Conservation (phyloP, 1,140 invertebrate species). For the Cataglyphis hispanica region DNA sequence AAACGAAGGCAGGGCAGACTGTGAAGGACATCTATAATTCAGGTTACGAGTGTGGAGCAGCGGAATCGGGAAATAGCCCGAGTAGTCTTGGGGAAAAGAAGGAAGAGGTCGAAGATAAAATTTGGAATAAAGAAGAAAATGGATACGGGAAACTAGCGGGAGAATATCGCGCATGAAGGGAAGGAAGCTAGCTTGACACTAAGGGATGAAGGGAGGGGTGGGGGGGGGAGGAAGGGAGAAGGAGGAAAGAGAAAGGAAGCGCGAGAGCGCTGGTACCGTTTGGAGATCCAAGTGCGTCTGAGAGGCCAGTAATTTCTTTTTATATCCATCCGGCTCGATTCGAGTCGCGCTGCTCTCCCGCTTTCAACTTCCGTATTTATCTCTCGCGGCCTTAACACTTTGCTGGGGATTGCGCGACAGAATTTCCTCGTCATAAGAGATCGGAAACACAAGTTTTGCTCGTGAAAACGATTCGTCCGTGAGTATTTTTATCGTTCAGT, state of each 20-base stretch:
- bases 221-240: background rate
- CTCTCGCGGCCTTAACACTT: slow-evolving; percentile 39
- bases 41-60: slow-evolving; percentile 64
- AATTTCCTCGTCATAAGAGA: slow-evolving; percentile 11
- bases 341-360: slow-evolving; percentile 59
- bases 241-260: slow-evolving; percentile 1
- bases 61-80: slow-evolving; percentile 69
- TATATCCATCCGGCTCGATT: slow-evolving; percentile 71
- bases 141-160: slow-evolving; percentile 36
- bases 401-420: slow-evolving; percentile 33
- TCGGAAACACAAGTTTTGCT: slow-evolving; percentile 48
- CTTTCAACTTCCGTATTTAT: slow-evolving; percentile 66
- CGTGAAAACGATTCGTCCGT: slow-evolving; percentile 4
- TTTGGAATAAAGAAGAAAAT: slow-evolving; percentile 47
- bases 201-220: background rate
- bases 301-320: slow-evolving; percentile 78
- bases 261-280: slow-evolving; percentile 28
- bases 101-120: slow-evolving; percentile 49
- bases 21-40: slow-evolving; percentile 75
- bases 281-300: slow-evolving; percentile 70
- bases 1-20: slow-evolving; percentile 41
- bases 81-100: slow-evolving; percentile 53
- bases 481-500: background rate
- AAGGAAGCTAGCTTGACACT: slow-evolving; percentile 15
- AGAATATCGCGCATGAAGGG: slow-evolving; percentile 42